Evolutionary conservation across 2,888 invertebrate species (phyloP), one percentile per base, ranked within the genome.

Genomic region (Horisme vitalbata): DNA sequence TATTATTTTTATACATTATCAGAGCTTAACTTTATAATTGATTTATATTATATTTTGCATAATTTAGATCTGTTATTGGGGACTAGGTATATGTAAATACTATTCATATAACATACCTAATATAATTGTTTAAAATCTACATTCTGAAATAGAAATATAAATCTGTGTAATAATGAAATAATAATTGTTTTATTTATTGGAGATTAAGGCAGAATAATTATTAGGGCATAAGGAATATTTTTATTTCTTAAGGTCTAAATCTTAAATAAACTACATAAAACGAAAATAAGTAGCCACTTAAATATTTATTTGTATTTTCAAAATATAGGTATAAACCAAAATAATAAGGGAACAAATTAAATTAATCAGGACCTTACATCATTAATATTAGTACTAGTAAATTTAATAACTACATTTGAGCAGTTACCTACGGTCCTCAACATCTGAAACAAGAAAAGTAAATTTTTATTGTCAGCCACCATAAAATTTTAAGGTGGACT

Each of bases 361-460:
- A 54, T n/a, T n/a, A n/a, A n/a, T n/a, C n/a, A n/a, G n/a, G n/a
- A 31, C 35, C 57, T 57, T 49, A 55, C 39, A 64, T 53, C 43
- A n/a, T n/a, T 2, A 15, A 15, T 15, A 15, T 4, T 5, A 18
- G 18, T 52, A 56, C 46, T 57, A 52, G 59, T 63, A 62, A 50
- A 45, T 58, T 62, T 63, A 46, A 45, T 39, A 58, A 54, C 41
- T 47, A 52, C 45, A 49, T 57, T 35, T 41, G 41, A 41, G 31
- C 41, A 64, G 73, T 70, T 86, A 86, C 57, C 83, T 81, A 52
- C 87, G 64, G n/a, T 89, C 87, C 24, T 90, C 89, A 52, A 89
- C 83, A 84, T 85, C 88, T 90, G 83, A 41, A 83, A 85, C 52
- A 56, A 43, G 66, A 56, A 46, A 31, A 7, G 9, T 2, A 3